Conservation (phyloP, 2,113 vertebrate genomes). For the Atherinomorus stipes region DNA sequence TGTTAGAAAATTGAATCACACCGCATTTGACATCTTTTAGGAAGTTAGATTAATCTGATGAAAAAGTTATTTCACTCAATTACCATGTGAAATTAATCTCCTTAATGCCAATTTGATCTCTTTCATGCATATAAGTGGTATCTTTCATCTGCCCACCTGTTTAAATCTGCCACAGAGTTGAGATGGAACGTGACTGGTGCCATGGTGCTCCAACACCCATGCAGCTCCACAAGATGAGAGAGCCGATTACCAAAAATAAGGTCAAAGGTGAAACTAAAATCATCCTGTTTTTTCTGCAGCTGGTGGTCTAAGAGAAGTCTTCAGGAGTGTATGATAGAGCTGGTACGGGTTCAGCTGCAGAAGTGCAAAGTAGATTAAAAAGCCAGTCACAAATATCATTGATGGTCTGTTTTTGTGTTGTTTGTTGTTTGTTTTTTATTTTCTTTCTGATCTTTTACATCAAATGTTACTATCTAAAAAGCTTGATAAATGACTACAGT, state of each 20-base stretch:
- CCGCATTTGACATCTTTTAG: slow-evolving; percentile 76
- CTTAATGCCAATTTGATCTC: slow-evolving; percentile 84
- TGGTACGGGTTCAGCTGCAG: slow-evolving; percentile 50
- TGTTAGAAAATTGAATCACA: slow-evolving; percentile 81
- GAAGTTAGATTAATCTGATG: slow-evolving; percentile 82
- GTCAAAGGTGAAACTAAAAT: slow-evolving; percentile 55
- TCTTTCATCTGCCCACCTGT: slow-evolving; percentile 78
- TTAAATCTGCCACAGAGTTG: slow-evolving; percentile 67
- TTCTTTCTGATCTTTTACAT: neutral
- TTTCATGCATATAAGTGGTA: slow-evolving; percentile 77
- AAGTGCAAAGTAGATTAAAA: slow-evolving; percentile 23
- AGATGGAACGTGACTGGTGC: slow-evolving; percentile 61
- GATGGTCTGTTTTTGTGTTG: too few relatives aligned
- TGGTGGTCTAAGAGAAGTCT: slow-evolving; percentile 31
- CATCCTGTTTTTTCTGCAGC: slow-evolving; percentile 43
- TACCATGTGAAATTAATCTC: slow-evolving; percentile 83
- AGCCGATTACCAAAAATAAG: slow-evolving; percentile 58
- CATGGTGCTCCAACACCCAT: slow-evolving; percentile 44
- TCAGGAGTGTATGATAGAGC: slow-evolving; percentile 14
- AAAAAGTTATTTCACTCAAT: slow-evolving; percentile 81
- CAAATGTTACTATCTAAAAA: neutral
- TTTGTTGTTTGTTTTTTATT: neutral
- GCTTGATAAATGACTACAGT: neutral
- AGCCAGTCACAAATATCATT: slow-evolving; percentile 13
- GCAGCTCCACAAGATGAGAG: slow-evolving; percentile 48